Evolutionary conservation across 2,113 vertebrate species (phyloP), one percentile per base, ranked within the genome.

Genomic region (Atherinomorus stipes): DNA sequence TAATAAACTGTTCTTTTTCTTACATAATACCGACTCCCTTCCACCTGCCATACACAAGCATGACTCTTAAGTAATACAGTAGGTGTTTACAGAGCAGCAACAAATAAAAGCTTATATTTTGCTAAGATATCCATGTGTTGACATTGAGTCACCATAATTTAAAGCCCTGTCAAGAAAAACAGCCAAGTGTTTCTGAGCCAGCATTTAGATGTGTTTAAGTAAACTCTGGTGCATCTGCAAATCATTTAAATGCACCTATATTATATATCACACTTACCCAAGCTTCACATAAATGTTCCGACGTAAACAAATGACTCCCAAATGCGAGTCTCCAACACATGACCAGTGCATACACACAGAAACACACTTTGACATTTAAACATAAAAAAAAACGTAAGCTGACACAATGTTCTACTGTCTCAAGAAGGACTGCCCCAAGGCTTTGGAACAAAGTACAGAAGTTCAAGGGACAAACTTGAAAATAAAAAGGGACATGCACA

Each of bases 141-240:
- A 84, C 78, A 66, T 26, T 21, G 28, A 42, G 54, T 58, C 74
- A 78, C 73, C 37, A 77, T 63, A 1, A 40, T 68, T 75, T 15
- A 75, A 65, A 64, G 63, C 72, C 81, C 63, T 56, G 71, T 76
- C 61, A 53, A 68, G 50, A 63, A 56, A 59, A n/a, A n/a, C n/a
- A n/a, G n/a, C 28, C 19, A 61, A 71, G 47, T 42, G 56, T 38
- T 51, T 59, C 61, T 67, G 78, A 74, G 38, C 73, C 78, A 83
- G 65, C 66, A 1, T 63, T 64, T 69, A 22, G 54, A 34, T 65
- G 11, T 74, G 47, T 66, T 65, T 57, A 64, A 16, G 23, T 38
- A 54, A 58, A 80, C 56, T 34, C 28, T 21, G 52, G 70, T 1
- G 19, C 52, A 26, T 67, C 34, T 57, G 63, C 51, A 61, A 45